Evolutionary conservation across 2,797 vertebrate genomes (phyloP).

Genomic region (Trichosurus vulpecula): DNA sequence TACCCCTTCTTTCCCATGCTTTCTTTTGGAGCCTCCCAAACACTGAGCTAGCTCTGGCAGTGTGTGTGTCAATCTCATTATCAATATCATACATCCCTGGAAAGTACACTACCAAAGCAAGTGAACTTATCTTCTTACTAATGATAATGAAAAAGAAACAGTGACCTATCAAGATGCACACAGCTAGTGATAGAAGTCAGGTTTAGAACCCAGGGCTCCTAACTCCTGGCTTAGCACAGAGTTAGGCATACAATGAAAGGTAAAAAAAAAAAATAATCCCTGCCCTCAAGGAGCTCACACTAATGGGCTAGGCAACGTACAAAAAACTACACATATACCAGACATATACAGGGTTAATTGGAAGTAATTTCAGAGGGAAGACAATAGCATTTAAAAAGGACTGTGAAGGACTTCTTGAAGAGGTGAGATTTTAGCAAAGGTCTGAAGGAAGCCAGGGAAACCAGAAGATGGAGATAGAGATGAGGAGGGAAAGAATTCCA

Average conservation of each 20-base stretch:
- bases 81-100: no score
- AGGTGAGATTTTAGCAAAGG: no score
- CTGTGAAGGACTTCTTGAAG: no score
- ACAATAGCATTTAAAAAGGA: no score
- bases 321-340: not conserved
- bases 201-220: not conserved
- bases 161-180: not conserved
- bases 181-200: not conserved
- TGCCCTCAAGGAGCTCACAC: not conserved
- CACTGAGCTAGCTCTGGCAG: no score
- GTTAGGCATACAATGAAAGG: not conserved
- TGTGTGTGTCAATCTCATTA: no score
- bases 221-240: not conserved
- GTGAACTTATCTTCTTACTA: not conserved
- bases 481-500: not conserved
- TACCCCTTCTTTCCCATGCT: no score
- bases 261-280: no score
- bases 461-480: not conserved
- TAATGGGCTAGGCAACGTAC: not conserved
- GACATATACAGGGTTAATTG: no score
- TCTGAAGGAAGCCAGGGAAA: not conserved
- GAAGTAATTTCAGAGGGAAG: not conserved
- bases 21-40: no score
- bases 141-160: not conserved
- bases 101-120: no score